A percentile compares a stretch with the other conserved stretches of the same genome.
These are phyloP conservation scores for Drosophila helvetica DNA, from an alignment of 2,888 invertebrate genomes.

Conservation along the genomic window DNA sequence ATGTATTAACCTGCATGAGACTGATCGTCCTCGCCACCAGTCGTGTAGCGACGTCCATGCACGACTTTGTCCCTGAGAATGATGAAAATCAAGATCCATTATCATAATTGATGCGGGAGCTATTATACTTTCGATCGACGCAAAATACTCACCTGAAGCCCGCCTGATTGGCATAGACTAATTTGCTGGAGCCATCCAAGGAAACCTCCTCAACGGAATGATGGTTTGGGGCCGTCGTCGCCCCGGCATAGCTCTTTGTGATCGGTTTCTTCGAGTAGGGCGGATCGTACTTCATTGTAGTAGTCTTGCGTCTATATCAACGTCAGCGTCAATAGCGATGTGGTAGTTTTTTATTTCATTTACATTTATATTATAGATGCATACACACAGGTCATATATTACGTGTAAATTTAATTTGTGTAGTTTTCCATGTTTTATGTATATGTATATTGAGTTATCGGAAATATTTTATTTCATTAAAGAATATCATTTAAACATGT, in stretches of 20 bases:
- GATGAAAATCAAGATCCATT: not conserved
- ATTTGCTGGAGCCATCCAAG: slow-evolving; percentile 91
- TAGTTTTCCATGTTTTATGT: slow-evolving; percentile 59
- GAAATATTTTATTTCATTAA: slow-evolving; percentile 52
- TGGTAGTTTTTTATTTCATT: slow-evolving; percentile 57
- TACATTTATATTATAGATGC: slow-evolving; percentile 60
- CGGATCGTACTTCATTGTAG: slow-evolving; percentile 94
- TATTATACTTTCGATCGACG: not conserved
- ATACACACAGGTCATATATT: slow-evolving; percentile 67
- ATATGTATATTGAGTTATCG: slow-evolving; percentile 48
- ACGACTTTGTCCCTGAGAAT: slow-evolving; percentile 91
- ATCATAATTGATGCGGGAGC: not conserved
- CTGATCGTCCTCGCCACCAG: slow-evolving; percentile 91
- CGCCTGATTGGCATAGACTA: slow-evolving; percentile 90
- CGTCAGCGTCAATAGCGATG: slow-evolving; percentile 55
- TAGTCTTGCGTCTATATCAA: slow-evolving; percentile 91
- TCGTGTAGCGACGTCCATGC: slow-evolving; percentile 90
- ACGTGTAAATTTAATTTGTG: slow-evolving; percentile 57
- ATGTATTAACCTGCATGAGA: slow-evolving; percentile 88
- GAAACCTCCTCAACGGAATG: slow-evolving; percentile 91
- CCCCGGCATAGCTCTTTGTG: slow-evolving; percentile 87
- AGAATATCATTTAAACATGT: slow-evolving; percentile 50
- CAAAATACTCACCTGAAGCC: slow-evolving; percentile 87
- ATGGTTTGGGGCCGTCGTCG: slow-evolving; percentile 87
- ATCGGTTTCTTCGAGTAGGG: slow-evolving; percentile 94